Base-by-base conservation (phyloP, 1,140 invertebrate genomes). In the Microplitis demolitor region DNA sequence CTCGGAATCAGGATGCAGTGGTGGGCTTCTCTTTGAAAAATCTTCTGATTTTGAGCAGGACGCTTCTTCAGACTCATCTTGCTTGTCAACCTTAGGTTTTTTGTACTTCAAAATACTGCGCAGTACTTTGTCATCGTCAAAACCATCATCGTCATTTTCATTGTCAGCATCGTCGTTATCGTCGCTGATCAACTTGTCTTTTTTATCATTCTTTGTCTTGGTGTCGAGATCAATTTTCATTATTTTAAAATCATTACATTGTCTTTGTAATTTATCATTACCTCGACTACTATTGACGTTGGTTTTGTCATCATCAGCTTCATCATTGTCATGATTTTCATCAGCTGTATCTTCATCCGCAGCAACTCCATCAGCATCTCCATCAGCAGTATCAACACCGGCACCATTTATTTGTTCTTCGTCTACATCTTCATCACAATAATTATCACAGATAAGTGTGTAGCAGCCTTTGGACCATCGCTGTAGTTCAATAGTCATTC, bases 381-480 rank as follows among this genome's bases (percentile, higher is more conserved):
- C 6, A 37, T 62, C 5, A 37, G 9, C 4, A n/a, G 5, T 45
- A 4, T 45, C 72, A 66, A 68, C 63, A n/a, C 14, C 51, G 8
- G 35, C 39, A 64, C 33, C 14, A 51, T 31, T 31, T 24, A 16
- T 31, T 58, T 45, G 39, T 45, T 45, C 39, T 11, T 45, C 39
- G 11, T 45, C 39, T 11, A 45, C 39, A 45, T 74, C 60, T 35
- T 75, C 33, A 24, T 73, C 60, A 67, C 56, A 60, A 6, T 74
- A 34, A 31, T 78, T 74, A 58, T 87, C 82, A 11, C 71, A 78
- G 3, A 88, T 83, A 74, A 91, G 84, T 0, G 90, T 90, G 75
- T 93, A 93, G 79, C 88, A 89, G 4, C 91, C 92, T 31, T 88
- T 83, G 1, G 85, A 85, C 92, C 92, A 93, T 74, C 89, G 89